A percentile compares a stretch with the other conserved stretches of the same genome.
Evolutionary conservation across 1,140 invertebrate species (phyloP).

Genomic region (Listronotus oregonensis): DNA sequence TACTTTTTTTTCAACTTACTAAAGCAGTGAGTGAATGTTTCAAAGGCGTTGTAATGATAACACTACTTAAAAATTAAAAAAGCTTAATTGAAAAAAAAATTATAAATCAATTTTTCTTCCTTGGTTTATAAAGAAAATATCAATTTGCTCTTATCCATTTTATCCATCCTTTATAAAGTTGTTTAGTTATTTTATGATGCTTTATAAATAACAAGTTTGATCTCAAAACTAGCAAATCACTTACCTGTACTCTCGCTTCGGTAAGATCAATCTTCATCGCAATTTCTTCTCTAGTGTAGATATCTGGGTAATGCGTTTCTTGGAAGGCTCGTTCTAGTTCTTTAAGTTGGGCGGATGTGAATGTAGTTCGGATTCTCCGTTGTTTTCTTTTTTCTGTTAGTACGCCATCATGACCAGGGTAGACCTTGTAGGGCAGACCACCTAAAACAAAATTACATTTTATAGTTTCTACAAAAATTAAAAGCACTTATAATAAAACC

Average conservation of each 20-base stretch:
- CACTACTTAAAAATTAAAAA: too few relatives aligned
- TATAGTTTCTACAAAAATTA: background rate
- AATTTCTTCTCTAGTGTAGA: slow-evolving; percentile 98
- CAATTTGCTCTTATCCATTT: too few relatives aligned
- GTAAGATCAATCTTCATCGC: slow-evolving; percentile 98
- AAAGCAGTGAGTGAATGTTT: too few relatives aligned
- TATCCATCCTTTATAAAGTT: too few relatives aligned
- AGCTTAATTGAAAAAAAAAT: too few relatives aligned
- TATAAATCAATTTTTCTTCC: too few relatives aligned
- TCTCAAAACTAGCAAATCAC: slow-evolving; percentile 31
- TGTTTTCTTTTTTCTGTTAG: slow-evolving; percentile 91
- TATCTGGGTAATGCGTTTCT: slow-evolving; percentile 98
- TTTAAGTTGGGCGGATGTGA: slow-evolving; percentile 94
- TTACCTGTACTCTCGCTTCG: slow-evolving; percentile 96
- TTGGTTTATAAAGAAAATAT: too few relatives aligned
- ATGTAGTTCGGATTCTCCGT: slow-evolving; percentile 92
- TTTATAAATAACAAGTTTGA: too few relatives aligned
- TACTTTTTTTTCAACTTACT: too few relatives aligned
- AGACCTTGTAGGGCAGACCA: slow-evolving; percentile 86
- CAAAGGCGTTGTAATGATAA: too few relatives aligned
- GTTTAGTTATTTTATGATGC: too few relatives aligned
- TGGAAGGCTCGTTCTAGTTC: slow-evolving; percentile 95
- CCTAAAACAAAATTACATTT: slow-evolving; percentile 64
- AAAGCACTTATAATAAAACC: too few relatives aligned
- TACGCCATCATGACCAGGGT: slow-evolving; percentile 80